Evolutionary conservation across 2,113 vertebrate genomes (phyloP).

Genomic region (Thoracochromis brauschi): DNA sequence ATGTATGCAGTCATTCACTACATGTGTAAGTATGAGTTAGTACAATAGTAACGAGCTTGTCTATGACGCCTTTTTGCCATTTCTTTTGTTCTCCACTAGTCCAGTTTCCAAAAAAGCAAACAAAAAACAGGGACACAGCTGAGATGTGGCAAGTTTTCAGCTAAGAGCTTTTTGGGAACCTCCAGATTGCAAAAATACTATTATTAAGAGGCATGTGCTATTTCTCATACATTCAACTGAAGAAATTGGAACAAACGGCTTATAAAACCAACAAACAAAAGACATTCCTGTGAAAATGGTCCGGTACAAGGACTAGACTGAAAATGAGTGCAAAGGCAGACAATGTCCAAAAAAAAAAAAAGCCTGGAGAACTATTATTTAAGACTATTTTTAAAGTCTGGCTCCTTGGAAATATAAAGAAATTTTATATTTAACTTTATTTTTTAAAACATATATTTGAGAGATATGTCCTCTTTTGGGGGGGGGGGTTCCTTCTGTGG

Average conservation of each 20-base stretch:
- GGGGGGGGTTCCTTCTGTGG: not conserved
- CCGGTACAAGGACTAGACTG: not conserved
- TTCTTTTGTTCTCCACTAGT: not conserved
- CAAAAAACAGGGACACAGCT: not conserved
- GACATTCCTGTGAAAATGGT: not conserved
- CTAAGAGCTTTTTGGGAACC: not conserved
- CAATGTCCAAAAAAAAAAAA: not conserved
- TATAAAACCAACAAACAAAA: not conserved
- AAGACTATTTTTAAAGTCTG: not conserved
- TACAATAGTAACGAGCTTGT: not conserved
- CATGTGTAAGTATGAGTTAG: not conserved
- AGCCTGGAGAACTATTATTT: not conserved
- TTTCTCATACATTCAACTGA: not conserved
- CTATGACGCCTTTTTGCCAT: not conserved
- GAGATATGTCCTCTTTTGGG: fast-evolving
- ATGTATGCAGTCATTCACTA: not conserved
- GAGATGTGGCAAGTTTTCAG: not conserved
- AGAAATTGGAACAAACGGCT: not conserved
- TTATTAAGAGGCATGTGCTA: not conserved
- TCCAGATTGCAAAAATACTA: not conserved
- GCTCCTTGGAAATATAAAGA: not conserved
- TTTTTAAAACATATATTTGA: not conserved
- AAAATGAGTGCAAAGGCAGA: not conserved
- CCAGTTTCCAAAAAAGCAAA: not conserved
- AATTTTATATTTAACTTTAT: not conserved